Conservation (phyloP, 2,888 invertebrate genomes). For the Drosophila histrio region DNA sequence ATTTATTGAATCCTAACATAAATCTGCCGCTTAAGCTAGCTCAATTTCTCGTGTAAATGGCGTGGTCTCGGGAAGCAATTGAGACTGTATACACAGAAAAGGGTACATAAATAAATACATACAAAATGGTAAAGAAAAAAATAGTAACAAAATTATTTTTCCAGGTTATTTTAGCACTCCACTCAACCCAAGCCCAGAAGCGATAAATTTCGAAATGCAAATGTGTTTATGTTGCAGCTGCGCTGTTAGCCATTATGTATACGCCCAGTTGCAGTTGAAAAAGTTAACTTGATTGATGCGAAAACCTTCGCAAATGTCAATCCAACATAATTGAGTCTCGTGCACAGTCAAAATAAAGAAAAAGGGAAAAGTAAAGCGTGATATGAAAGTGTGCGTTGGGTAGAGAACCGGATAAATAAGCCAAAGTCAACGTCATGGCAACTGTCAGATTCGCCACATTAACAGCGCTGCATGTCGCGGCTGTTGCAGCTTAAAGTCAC, state of each 20-base stretch:
- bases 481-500: slow-evolving; percentile 66
- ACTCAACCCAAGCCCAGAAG: slow-evolving; percentile 1
- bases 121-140: slow-evolving; percentile 23
- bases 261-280: slow-evolving; percentile 58
- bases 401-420: slow-evolving; percentile 30
- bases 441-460: slow-evolving; percentile 59
- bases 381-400: slow-evolving; percentile 20
- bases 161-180: slow-evolving; percentile 31
- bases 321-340: slow-evolving; percentile 79
- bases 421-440: slow-evolving; percentile 49
- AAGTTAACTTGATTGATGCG: slow-evolving; percentile 79
- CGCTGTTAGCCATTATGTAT: slow-evolving; percentile 59
- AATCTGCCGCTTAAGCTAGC: slow-evolving; percentile 1
- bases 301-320: slow-evolving; percentile 79
- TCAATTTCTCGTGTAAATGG: slow-evolving; percentile 33
- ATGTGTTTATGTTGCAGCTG: slow-evolving; percentile 51
- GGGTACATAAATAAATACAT: slow-evolving; percentile 36
- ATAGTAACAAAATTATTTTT: slow-evolving; percentile 46
- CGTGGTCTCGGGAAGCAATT: slow-evolving; percentile 33
- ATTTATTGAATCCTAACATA: slow-evolving; percentile 16
- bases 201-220: slow-evolving; percentile 59
- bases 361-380: not conserved
- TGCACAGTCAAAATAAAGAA: slow-evolving; percentile 34
- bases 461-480: slow-evolving; percentile 50
- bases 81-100: slow-evolving; percentile 38